Conservation (phyloP, 2,797 vertebrate species). For the Gymnodraco acuticeps region DNA sequence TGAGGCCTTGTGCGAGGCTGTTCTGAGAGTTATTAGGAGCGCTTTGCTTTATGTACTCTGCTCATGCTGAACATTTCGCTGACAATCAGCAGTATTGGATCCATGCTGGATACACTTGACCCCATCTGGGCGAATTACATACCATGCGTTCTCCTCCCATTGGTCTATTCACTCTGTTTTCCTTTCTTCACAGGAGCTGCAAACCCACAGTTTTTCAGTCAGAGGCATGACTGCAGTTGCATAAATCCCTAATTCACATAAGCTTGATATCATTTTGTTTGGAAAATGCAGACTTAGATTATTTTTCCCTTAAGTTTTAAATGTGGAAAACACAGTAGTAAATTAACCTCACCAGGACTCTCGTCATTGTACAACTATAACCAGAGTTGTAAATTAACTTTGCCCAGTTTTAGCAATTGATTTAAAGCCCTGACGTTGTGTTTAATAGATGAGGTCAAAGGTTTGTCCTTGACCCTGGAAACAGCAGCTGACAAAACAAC, state of each 20-base stretch:
- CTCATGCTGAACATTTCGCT: slow-evolving; percentile 60
- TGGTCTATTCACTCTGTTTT: slow-evolving; percentile 17
- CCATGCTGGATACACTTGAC: slow-evolving; percentile 50
- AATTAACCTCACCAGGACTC: background rate
- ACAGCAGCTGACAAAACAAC: background rate
- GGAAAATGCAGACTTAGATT: background rate
- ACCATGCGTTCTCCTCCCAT: slow-evolving; percentile 22
- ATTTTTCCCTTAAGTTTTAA: background rate
- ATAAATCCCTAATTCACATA: background rate
- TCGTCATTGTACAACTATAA: background rate
- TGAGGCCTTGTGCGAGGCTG: slow-evolving; percentile 29
- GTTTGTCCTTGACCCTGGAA: background rate
- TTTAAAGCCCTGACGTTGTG: background rate
- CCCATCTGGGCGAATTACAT: slow-evolving; percentile 41
- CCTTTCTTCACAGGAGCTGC: background rate
- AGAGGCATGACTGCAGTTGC: background rate
- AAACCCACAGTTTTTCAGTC: background rate
- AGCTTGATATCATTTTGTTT: background rate
- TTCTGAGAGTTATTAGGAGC: slow-evolving; percentile 52
- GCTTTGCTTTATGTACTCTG: slow-evolving; percentile 63
- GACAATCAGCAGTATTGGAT: slow-evolving; percentile 75
- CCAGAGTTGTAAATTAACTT: background rate
- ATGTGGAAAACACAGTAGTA: background rate
- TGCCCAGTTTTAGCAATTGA: no score
- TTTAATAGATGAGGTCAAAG: background rate